A percentile compares a stretch with the other conserved stretches of the same genome.
Evolutionary conservation across 1,140 invertebrate species (phyloP).

Genomic region (Telenomus remus): DNA sequence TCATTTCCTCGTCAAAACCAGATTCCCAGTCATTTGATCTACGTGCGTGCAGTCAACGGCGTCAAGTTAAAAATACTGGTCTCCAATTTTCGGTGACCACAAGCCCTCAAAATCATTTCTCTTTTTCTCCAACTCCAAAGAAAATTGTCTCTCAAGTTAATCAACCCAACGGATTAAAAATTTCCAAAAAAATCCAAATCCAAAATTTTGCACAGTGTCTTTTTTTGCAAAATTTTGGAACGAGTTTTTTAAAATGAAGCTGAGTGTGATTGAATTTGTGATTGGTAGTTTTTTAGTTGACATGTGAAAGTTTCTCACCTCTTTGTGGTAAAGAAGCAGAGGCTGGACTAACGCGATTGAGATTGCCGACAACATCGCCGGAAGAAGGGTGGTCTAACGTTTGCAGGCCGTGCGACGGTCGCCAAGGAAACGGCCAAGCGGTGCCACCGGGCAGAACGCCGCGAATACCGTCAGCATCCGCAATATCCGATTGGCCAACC

Average conservation of each 20-base stretch:
- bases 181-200: no score
- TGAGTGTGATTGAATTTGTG: no score
- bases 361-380: slow-evolving; percentile 65
- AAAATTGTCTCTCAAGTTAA: slow-evolving; percentile 21
- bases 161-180: no score
- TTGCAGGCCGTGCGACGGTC: slow-evolving; percentile 68
- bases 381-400: slow-evolving; percentile 70
- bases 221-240: no score
- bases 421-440: slow-evolving; percentile 74
- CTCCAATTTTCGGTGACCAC: neutral
- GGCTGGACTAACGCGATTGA: slow-evolving; percentile 71
- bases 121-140: neutral
- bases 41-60: slow-evolving; percentile 15
- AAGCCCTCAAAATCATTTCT: no score
- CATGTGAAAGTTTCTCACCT: slow-evolving; percentile 63
- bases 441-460: slow-evolving; percentile 65
- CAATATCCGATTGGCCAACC: slow-evolving; percentile 67
- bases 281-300: no score
- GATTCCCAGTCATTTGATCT: slow-evolving; percentile 40
- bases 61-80: slow-evolving; percentile 30
- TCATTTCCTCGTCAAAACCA: slow-evolving; percentile 31
- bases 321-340: slow-evolving; percentile 71
- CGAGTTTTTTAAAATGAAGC: no score
- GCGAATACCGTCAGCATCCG: slow-evolving; percentile 69
- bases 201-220: no score